phyloP scores from a whole-genome alignment of 2,797 vertebrate genomes.

The Ceyx erithaca region DNA sequence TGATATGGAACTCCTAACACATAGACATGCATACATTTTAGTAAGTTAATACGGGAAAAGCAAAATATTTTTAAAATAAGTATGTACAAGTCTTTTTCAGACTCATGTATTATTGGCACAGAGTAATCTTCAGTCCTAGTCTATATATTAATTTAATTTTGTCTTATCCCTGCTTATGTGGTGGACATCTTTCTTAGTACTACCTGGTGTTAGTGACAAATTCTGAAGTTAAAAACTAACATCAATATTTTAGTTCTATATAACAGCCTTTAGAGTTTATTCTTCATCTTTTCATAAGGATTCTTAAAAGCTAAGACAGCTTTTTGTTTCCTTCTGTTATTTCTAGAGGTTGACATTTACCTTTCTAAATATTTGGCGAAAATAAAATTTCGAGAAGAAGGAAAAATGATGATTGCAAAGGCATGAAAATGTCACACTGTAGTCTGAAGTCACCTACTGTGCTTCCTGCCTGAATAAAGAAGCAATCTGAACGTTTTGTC shows the following conservation, averaged over 20 bases:
- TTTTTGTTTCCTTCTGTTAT: background rate
- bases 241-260: background rate
- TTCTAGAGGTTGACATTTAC: background rate
- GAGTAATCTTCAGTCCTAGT: background rate
- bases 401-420: background rate
- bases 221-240: background rate
- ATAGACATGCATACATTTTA: background rate
- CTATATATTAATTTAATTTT: background rate
- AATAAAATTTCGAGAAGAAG: background rate
- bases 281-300: background rate
- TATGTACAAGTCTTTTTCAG: background rate
- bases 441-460: conserved; percentile 4
- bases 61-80: background rate
- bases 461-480: conserved; percentile 8
- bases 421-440: background rate
- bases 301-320: background rate
- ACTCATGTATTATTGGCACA: background rate
- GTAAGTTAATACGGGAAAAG: background rate
- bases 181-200: background rate
- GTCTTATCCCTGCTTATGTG: background rate
- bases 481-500: background rate
- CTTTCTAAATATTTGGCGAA: background rate
- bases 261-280: background rate
- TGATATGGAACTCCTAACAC: background rate
- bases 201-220: background rate